Base-by-base conservation (phyloP, 2,113 vertebrate species). In the Limanda limanda region DNA sequence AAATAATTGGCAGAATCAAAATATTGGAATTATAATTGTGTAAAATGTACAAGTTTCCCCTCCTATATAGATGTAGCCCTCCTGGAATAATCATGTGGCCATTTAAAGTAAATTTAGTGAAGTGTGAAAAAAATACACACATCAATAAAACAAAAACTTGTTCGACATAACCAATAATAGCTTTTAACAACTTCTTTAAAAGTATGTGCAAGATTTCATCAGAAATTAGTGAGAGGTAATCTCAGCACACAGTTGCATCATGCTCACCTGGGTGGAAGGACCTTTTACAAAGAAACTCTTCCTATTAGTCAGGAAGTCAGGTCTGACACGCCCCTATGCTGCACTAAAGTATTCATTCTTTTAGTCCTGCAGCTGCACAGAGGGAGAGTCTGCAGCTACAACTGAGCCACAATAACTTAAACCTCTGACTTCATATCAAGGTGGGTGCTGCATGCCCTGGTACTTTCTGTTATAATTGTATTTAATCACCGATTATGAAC, bases 191-290 rank as follows among this genome's bases (percentile, higher is more conserved):
- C 11, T 2, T 13, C 13, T 40, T 1, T 2, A 40, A 40, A 40
- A 52, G 51, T 52, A 0, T 20, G 51, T 52, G 20, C n/a, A n/a
- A 42, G 20, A 23, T 4, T n/a, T 13, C 11, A 20, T 35, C 7
- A 15, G 63, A 10, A 31, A 37, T 42, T 17, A 17, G 45, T 3
- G 45, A 47, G 1, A 11, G 5, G 48, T 37, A 70, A 58, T 5
- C 1, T 63, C 3, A 10, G 10, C 1, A 4, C 2, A 5, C 25
- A 23, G 45, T 78, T 84, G 71, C 60, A 51, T 84, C 78, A 78
- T 27, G 18, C 21, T 25, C 21, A 54, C 52, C 52, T 60, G 52
- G 15, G 8, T 37, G 51, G 4, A 45, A 48, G 14, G 2, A 1
- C 1, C 20, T 9, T 13, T 55, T 55, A 12, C n/a, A 5, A 23